These are phyloP conservation scores for Gymnodraco acuticeps DNA, from an alignment of 2,797 vertebrate genomes.

Conservation along the genomic window DNA sequence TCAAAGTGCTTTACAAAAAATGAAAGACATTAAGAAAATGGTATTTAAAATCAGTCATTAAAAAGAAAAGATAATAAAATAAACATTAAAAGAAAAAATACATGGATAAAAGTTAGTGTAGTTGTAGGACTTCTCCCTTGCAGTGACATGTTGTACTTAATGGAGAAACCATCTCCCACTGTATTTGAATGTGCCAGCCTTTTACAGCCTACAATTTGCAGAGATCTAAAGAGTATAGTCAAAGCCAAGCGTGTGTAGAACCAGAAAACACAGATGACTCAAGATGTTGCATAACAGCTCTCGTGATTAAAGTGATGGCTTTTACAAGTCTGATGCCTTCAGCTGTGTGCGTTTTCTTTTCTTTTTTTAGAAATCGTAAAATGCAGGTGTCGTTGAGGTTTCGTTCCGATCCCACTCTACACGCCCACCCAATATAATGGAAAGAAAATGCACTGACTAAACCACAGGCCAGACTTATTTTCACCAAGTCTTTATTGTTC, in stretches of 20 bases:
- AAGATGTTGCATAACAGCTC: slow-evolving; percentile 36
- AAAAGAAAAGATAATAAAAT: no score
- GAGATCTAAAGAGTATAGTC: neutral
- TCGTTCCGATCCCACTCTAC: slow-evolving; percentile 33
- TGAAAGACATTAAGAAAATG: no score
- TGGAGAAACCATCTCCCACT: no score
- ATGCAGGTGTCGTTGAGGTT: slow-evolving; percentile 33
- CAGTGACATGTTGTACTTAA: no score
- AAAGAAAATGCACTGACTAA: slow-evolving; percentile 30
- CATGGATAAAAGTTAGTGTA: no score
- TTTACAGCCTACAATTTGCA: slow-evolving; percentile 4
- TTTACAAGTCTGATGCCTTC: slow-evolving; percentile 28
- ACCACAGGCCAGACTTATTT: slow-evolving; percentile 54
- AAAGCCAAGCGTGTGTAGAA: slow-evolving; percentile 14
- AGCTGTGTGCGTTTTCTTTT: slow-evolving; percentile 40
- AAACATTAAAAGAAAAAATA: no score
- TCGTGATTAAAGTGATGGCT: slow-evolving; percentile 39
- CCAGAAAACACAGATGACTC: slow-evolving; percentile 13
- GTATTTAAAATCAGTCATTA: no score
- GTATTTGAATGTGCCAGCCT: neutral
- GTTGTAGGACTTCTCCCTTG: no score
- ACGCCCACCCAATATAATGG: slow-evolving; percentile 36
- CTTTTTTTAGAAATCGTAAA: slow-evolving; percentile 22
- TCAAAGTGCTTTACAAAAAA: no score
- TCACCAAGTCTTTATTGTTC: slow-evolving; percentile 53